A percentile compares a stretch with the other conserved stretches of the same genome.
Conservation (phyloP, 2,113 vertebrate species). For the Lipophrys pholis region DNA sequence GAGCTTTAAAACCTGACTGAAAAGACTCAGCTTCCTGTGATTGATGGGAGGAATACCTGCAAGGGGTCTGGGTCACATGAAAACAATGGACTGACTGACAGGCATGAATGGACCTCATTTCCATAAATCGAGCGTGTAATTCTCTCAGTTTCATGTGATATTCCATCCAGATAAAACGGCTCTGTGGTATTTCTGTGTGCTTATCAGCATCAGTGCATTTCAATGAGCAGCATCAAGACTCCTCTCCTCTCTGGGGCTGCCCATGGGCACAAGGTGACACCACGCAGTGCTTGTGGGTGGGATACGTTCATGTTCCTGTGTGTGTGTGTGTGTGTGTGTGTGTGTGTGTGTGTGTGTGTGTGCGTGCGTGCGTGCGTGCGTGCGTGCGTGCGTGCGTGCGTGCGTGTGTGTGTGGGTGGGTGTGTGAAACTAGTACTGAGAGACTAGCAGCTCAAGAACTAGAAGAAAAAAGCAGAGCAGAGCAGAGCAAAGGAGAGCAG, state of each 20-base stretch:
- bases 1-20: no score
- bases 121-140: neutral
- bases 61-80: slow-evolving; percentile 30
- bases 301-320: neutral
- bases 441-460: slow-evolving; percentile 9
- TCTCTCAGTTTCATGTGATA: neutral
- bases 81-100: slow-evolving; percentile 11
- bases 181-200: slow-evolving; percentile 10
- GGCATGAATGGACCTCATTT: slow-evolving; percentile 25
- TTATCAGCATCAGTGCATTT: slow-evolving; percentile 9
- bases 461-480: neutral
- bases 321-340: no score
- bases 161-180: neutral
- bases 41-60: slow-evolving; percentile 8
- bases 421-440: slow-evolving; percentile 19
- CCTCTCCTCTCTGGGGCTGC: slow-evolving; percentile 35
- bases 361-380: neutral
- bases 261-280: slow-evolving; percentile 36
- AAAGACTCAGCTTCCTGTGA: slow-evolving; percentile 1
- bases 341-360: neutral
- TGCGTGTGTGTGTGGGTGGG: slow-evolving; percentile 1
- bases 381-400: no score
- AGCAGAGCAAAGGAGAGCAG: neutral
- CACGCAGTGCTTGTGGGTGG: slow-evolving; percentile 17
- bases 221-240: slow-evolving; percentile 40